Conservation (phyloP, 2,113 vertebrate species). For the Caloenas nicobarica region DNA sequence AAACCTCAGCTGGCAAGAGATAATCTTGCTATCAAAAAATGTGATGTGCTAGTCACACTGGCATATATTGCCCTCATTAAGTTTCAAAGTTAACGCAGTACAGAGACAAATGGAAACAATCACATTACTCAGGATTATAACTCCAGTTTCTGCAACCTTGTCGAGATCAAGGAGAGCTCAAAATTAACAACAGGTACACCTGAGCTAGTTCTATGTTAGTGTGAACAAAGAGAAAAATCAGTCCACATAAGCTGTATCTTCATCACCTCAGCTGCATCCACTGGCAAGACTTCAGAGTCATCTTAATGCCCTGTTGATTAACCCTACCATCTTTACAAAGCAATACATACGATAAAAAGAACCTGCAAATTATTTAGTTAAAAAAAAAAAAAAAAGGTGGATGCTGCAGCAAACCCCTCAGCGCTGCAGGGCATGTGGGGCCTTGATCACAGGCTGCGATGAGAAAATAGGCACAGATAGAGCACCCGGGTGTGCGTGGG, state of each 20-base stretch:
- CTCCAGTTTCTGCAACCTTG: background rate
- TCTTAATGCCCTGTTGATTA: background rate
- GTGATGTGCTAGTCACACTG: background rate
- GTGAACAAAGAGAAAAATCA: constrained; percentile 18
- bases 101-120: background rate
- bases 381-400: background rate
- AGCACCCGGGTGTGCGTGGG: background rate
- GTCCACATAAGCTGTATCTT: background rate
- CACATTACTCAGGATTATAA: background rate
- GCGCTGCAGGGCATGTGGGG: constrained; percentile 28
- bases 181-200: constrained; percentile 3
- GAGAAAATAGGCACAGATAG: constrained; percentile 10
- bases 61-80: background rate
- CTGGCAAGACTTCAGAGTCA: constrained; percentile 34
- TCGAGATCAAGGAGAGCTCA: background rate
- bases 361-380: background rate
- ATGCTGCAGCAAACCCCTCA: constrained; percentile 31
- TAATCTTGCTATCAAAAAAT: background rate
- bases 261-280: constrained; percentile 8
- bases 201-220: background rate
- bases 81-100: background rate
- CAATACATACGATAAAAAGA: constrained; percentile 11
- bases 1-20: background rate
- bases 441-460: background rate
- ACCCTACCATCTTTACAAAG: background rate